Conservation (phyloP, 2,797 vertebrate genomes). For the Telmatherina bonti region DNA sequence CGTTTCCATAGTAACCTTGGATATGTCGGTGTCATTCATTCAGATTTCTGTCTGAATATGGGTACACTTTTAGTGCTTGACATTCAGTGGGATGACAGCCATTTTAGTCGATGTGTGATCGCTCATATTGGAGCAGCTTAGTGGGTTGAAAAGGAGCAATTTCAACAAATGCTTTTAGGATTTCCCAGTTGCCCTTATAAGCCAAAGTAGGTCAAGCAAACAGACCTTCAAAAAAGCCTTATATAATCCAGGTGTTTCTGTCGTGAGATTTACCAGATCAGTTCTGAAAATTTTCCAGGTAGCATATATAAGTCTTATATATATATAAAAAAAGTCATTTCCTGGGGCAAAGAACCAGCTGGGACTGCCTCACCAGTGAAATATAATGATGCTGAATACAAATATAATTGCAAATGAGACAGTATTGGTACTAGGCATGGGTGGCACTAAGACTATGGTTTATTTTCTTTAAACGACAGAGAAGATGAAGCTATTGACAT, state of each 20-base stretch:
- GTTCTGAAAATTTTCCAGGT: constrained; percentile 4
- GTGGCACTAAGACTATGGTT: background rate
- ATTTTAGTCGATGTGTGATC: background rate
- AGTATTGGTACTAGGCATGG: background rate
- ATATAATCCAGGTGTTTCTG: background rate
- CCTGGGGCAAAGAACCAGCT: background rate
- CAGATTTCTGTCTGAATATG: background rate
- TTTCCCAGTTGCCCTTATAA: background rate
- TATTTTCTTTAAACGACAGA: background rate
- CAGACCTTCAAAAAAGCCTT: constrained; percentile 9
- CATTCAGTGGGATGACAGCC: constrained; percentile 24
- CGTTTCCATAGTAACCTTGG: constrained; percentile 85
- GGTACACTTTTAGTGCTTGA: constrained; percentile 17
- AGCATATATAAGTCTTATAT: too few relatives aligned
- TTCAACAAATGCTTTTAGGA: background rate
- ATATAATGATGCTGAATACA: background rate
- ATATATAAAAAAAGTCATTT: too few relatives aligned
- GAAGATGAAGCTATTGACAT: background rate
- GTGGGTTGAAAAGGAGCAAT: background rate
- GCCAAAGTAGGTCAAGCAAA: constrained; percentile 3
- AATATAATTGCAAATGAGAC: background rate
- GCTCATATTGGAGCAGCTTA: background rate
- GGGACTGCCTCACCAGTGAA: background rate
- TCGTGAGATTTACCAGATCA: background rate
- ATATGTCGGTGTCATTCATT: constrained; percentile 50